Base-by-base conservation (phyloP, 2,888 invertebrate genomes). In the Melolontha melolontha region DNA sequence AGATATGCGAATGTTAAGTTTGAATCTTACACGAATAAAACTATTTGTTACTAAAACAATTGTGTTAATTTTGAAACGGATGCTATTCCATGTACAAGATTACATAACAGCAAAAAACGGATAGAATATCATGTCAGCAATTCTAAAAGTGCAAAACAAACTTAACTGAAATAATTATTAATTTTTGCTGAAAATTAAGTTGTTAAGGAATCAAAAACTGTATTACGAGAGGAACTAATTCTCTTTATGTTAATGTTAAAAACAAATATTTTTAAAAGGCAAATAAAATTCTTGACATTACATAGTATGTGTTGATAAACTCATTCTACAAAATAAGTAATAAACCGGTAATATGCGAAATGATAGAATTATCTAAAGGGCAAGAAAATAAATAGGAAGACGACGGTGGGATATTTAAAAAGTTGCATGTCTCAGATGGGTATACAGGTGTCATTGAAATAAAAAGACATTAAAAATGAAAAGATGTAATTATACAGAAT, bases 111-210 rank as follows among this genome's bases (percentile, higher is more conserved):
- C 59, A 62, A 47, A 62, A 34, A 62, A 62, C 59, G 44, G 47
- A 44, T 59, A 59, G 59, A 40, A 54, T 34, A 34, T 65, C 52
- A 54, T 65, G 59, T 62, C 65, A 65, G 69, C 69, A 69, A 68
- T 50, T 52, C 69, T 69, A 64, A 66, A 69, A 69, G 66, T 69
- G 69, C 69, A 69, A 69, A 69, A 69, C 54, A 69, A 62, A 52
- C 66, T 66, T 64, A 59, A 69, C 34, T 49, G 55, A 63, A 62
- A 49, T 64, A 47, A 64, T 68, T 66, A 66, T 50, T 66, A 66
- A 59, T 66, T 41, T 44, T 52, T 52, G 67, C 67, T 67, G 63
- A 57, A 63, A 62, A 52, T 68, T 68, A 68, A 65, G 68, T 52
- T 59, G 65, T 65, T 68, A 68, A 68, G 54, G 54, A 55, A 64